These are phyloP conservation scores for Lycaon pictus DNA, from an alignment of 2,113 vertebrate genomes.

Conservation along the genomic window DNA sequence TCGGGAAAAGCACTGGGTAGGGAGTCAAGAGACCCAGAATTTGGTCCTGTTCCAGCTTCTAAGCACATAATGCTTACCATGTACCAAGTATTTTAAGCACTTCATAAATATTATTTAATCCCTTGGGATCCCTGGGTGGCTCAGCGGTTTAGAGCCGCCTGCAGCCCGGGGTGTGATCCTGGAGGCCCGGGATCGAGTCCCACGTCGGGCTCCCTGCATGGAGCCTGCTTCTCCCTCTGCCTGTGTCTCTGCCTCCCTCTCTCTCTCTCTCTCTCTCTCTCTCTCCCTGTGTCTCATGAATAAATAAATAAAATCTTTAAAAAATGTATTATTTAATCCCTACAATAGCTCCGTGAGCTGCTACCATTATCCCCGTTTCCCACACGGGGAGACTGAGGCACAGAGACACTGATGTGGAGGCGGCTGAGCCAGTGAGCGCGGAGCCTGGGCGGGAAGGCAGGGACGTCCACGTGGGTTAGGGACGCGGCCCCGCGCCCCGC, in stretches of 20 bases:
- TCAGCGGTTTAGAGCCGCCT: too few relatives aligned
- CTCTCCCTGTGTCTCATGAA: too few relatives aligned
- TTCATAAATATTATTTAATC: not conserved
- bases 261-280: too few relatives aligned
- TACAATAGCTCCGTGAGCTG: not conserved
- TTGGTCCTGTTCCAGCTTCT: not conserved
- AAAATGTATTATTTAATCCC: not conserved
- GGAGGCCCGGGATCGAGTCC: too few relatives aligned
- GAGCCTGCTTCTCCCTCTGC: too few relatives aligned
- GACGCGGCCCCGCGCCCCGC: too few relatives aligned
- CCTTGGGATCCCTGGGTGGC: not conserved
- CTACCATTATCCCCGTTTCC: not conserved
- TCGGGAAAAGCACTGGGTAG: not conserved
- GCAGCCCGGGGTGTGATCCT: too few relatives aligned
- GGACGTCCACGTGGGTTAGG: too few relatives aligned
- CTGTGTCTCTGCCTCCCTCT: too few relatives aligned
- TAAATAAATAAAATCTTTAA: too few relatives aligned
- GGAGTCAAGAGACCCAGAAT: not conserved
- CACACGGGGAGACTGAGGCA: not conserved
- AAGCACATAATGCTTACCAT: not conserved
- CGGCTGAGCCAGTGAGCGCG: not conserved
- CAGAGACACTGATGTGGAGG: not conserved
- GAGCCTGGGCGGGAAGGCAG: not conserved
- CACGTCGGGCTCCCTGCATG: too few relatives aligned
- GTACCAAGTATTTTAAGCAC: slow-evolving; percentile 23